A percentile compares a stretch with the other conserved stretches of the same genome.
phyloP scores from a whole-genome alignment of 2,888 invertebrate species.

The Scaptomyza reducta region DNA sequence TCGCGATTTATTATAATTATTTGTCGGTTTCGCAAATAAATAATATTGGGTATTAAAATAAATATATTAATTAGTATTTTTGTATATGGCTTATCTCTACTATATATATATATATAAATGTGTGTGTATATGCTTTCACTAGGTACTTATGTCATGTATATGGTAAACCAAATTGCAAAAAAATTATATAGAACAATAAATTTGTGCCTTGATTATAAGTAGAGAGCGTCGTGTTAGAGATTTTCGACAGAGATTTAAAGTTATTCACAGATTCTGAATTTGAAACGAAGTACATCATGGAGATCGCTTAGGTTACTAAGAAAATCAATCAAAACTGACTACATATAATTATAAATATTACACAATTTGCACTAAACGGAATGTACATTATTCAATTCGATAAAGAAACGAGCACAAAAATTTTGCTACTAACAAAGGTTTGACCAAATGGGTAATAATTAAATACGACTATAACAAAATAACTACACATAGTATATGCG shows the following conservation, averaged over 20 bases:
- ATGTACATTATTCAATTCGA: slow-evolving; percentile 53
- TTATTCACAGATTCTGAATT: slow-evolving; percentile 46
- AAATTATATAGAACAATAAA: slow-evolving; percentile 21
- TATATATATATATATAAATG: slow-evolving; percentile 33
- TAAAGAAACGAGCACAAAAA: slow-evolving; percentile 33
- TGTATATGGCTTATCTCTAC: slow-evolving; percentile 35
- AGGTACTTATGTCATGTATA: slow-evolving; percentile 71
- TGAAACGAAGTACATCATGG: slow-evolving; percentile 63
- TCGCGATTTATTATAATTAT: slow-evolving; percentile 58
- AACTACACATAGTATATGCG: slow-evolving; percentile 12
- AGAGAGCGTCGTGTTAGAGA: slow-evolving; percentile 34
- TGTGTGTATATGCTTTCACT: slow-evolving; percentile 63
- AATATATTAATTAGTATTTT: slow-evolving; percentile 30
- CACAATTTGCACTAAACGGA: slow-evolving; percentile 70
- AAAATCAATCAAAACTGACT: slow-evolving; percentile 40
- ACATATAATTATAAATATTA: slow-evolving; percentile 17
- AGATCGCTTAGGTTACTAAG: slow-evolving; percentile 65
- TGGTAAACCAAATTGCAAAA: slow-evolving; percentile 36
- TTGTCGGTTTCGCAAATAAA: slow-evolving; percentile 70
- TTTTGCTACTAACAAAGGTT: slow-evolving; percentile 52
- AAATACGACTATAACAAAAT: slow-evolving; percentile 26
- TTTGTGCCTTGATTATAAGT: slow-evolving; percentile 48
- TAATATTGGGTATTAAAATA: slow-evolving; percentile 62
- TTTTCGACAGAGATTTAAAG: slow-evolving; percentile 33
- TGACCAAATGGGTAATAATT: slow-evolving; percentile 15